A percentile compares a stretch with the other conserved stretches of the same genome.
These are phyloP conservation scores for Parasteatoda lunata DNA, from an alignment of 2,888 invertebrate genomes.

Conservation along the genomic window DNA sequence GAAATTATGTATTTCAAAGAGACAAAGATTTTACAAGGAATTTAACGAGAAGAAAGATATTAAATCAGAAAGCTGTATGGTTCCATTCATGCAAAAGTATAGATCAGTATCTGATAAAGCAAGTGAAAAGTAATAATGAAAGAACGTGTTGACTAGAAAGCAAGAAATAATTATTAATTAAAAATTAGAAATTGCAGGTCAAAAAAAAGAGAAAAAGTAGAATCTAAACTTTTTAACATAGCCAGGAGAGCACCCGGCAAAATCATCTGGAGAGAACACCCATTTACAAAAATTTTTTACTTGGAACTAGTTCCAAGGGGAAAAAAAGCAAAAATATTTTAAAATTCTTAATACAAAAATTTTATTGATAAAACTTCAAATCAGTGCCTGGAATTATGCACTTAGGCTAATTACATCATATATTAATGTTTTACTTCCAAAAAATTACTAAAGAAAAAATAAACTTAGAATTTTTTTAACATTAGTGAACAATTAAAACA, in stretches of 20 bases:
- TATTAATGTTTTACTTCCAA: too few relatives aligned
- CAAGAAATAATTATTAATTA: neutral
- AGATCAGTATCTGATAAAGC: neutral
- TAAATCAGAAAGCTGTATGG: neutral
- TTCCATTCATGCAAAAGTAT: slow-evolving; percentile 1
- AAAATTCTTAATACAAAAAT: neutral
- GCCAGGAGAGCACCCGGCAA: neutral
- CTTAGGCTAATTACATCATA: too few relatives aligned
- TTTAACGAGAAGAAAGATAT: neutral
- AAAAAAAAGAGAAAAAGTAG: neutral
- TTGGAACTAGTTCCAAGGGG: neutral
- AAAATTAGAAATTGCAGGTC: neutral
- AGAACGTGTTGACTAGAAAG: neutral
- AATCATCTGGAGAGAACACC: neutral
- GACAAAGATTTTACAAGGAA: slow-evolving; percentile 3
- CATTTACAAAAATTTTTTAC: neutral
- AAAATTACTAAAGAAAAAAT: too few relatives aligned
- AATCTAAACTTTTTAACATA: neutral
- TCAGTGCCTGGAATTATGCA: too few relatives aligned
- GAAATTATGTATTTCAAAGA: neutral
- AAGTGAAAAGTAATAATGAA: neutral
- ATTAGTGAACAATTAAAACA: too few relatives aligned
- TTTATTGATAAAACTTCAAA: neutral
- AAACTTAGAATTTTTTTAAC: too few relatives aligned
- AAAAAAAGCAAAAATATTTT: neutral